Percentiles rank a stretch among this genome's conserved stretches.
Evolutionary conservation across 2,888 invertebrate genomes (phyloP).

Genomic region (Nomada ferruginata): DNA sequence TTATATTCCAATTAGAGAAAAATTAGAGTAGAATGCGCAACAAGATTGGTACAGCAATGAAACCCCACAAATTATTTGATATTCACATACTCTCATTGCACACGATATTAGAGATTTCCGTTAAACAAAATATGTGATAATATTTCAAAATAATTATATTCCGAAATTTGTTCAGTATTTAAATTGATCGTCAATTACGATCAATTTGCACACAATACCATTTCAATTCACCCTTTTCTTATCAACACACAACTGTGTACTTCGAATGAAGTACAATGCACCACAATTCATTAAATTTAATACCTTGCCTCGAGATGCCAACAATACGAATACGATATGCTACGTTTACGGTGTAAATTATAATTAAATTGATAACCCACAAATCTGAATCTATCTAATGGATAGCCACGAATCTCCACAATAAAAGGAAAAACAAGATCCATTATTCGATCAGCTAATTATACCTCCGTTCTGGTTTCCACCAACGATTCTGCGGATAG

Average conservation of each 20-base stretch:
- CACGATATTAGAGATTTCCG: too few relatives aligned
- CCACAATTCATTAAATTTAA: background rate
- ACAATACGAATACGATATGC: background rate
- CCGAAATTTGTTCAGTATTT: too few relatives aligned
- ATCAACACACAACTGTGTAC: background rate
- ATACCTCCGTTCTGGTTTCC: background rate
- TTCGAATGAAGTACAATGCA: background rate
- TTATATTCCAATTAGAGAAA: too few relatives aligned
- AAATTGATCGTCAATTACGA: too few relatives aligned
- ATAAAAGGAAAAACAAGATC: background rate
- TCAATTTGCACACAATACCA: too few relatives aligned
- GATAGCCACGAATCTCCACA: background rate
- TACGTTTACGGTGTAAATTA: background rate
- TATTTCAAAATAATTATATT: too few relatives aligned
- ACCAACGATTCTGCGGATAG: background rate
- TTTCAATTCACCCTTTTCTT: background rate
- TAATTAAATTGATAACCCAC: background rate
- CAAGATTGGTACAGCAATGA: too few relatives aligned
- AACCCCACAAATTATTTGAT: too few relatives aligned
- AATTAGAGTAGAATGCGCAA: too few relatives aligned
- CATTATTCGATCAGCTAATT: conserved; percentile 6
- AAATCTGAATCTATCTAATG: background rate
- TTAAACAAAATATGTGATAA: too few relatives aligned
- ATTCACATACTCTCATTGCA: too few relatives aligned
- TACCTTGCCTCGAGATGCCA: background rate